phyloP scores from a whole-genome alignment of 2,113 vertebrate genomes.

The Elephantulus edwardii region DNA sequence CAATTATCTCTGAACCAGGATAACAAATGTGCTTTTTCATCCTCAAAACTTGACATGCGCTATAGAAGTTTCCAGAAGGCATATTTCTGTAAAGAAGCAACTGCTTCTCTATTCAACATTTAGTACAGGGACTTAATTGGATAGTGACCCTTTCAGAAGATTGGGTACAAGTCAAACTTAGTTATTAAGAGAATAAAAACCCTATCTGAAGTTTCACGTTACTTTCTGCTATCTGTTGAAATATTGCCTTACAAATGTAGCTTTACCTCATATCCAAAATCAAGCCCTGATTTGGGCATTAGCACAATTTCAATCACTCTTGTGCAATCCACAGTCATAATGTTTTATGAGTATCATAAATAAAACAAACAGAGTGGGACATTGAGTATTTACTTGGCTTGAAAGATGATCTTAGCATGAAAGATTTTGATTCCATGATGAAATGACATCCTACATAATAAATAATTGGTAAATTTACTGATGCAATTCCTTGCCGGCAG shows the following conservation, averaged over 20 bases:
- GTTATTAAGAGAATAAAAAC: constrained; percentile 66
- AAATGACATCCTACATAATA: constrained; percentile 43
- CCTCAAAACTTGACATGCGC: constrained; percentile 79
- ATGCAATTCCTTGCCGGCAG: not conserved
- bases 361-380: constrained; percentile 50
- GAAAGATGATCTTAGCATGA: constrained; percentile 45
- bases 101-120: constrained; percentile 74
- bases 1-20: constrained; percentile 86
- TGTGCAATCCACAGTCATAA: not conserved
- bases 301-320: constrained; percentile 33
- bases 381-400: constrained; percentile 39
- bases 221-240: constrained; percentile 33
- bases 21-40: constrained; percentile 86
- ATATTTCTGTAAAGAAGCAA: constrained; percentile 81
- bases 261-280: not conserved
- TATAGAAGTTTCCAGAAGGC: constrained; percentile 84
- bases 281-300: constrained; percentile 40
- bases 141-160: constrained; percentile 77
- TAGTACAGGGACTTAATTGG: constrained; percentile 82
- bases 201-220: not conserved
- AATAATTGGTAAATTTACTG: constrained; percentile 13
- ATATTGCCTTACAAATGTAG: constrained; percentile 10
- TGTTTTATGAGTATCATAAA: constrained; percentile 59
- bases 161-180: constrained; percentile 59
- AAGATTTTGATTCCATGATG: constrained; percentile 23